Evolutionary conservation across 2,888 invertebrate genomes (phyloP), one percentile per base, ranked within the genome.

Genomic region (Marasmarcha lunaedactyla): DNA sequence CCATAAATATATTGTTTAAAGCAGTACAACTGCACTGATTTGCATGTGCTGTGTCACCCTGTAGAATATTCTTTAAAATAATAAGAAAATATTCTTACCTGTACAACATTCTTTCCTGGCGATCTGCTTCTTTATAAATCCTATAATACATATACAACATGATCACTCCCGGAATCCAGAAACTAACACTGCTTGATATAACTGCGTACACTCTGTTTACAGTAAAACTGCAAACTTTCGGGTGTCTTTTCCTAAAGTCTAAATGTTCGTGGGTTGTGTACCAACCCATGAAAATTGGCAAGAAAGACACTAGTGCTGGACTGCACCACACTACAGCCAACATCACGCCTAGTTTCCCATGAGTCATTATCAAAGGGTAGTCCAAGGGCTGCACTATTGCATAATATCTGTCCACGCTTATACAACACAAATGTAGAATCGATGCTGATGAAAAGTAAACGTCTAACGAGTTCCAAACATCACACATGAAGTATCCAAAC

Each of bases 401-500:
- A 68, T 93, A 95, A 63, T 95, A 95, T 54, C 94, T 86, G 59
- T 93, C 93, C 20, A 93, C 93, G 52, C 91, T 92, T 55, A 94
- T 97, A 70, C 97, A 97, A 68, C 97, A 96, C 40, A 98, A 76
- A 74, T 98, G 97, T 13, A 97, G 85, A 42, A 97, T 96, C 10
- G 95, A 95, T 0, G 95, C 96, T 1, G 92, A 95, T 52, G 92
- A 95, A 67, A 97, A 97, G 62, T 96, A 94, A 1, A 98, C 97
- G 69, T 98, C 97, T 51, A 97, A 85, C 1, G 96, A 94, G 71
- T 97, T 97, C 93, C 96, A 98, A 11, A 97, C 93, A 70, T 97
- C 95, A 71, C 97, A 97, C 92, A 95, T 93, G 59, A 93, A 91
- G 55, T 90, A 90, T 0, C 95, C 94, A 57, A 97, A 95, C 45